These are phyloP conservation scores for Calypte anna DNA, from an alignment of 2,113 vertebrate species.

Conservation along the genomic window DNA sequence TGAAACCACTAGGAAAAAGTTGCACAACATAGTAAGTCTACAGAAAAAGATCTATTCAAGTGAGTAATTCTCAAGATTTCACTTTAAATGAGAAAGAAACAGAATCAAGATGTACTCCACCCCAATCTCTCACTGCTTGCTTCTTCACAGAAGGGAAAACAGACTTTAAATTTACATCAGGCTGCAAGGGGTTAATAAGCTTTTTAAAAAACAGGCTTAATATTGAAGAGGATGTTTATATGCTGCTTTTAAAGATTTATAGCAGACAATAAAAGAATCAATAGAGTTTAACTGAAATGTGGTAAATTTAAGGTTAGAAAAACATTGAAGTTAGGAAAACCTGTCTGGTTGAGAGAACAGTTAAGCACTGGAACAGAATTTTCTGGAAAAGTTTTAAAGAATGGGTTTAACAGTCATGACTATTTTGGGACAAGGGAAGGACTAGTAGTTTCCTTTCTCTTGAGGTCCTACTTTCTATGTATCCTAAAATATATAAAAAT, in stretches of 20 bases:
- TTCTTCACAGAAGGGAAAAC: neutral
- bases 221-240: neutral
- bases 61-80: neutral
- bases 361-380: neutral
- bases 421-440: neutral
- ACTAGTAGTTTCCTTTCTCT: neutral
- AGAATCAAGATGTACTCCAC: neutral
- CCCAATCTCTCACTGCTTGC: rapidly evolving
- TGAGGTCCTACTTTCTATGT: neutral
- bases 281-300: neutral
- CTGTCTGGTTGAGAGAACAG: neutral
- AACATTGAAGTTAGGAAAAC: neutral
- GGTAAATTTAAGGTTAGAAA: neutral
- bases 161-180: neutral
- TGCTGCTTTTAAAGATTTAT: neutral
- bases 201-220: neutral
- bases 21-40: neutral
- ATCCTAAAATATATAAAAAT: neutral
- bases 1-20: neutral
- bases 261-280: neutral
- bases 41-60: neutral
- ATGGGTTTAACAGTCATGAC: neutral
- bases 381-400: neutral
- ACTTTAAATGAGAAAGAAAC: neutral
- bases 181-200: neutral